Base-by-base conservation (phyloP, 2,888 invertebrate genomes). In the Acanthosepion pharaonis region DNA sequence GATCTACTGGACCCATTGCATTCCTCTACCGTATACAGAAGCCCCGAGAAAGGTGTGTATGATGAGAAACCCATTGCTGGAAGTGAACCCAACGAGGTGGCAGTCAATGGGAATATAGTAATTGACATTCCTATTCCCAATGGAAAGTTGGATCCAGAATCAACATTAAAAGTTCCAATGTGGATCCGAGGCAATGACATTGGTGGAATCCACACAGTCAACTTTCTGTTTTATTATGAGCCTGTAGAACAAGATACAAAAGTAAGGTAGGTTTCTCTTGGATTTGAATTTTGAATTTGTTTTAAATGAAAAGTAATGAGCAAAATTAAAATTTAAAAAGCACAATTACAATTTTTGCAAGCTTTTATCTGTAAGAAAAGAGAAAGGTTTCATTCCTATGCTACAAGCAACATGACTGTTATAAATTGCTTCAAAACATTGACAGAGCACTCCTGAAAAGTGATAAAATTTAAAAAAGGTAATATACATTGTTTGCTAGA, bases 141-240 rank as follows among this genome's bases (percentile, higher is more conserved):
- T n/a, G 96, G 96, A 28, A 94, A 95, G 96, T 97, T 98, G 96
- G 97, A 98, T 96, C 98, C 98, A 94, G 97, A 98, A 95, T 97
- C 98, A 96, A 97, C 98, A 95, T 97, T 98, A 97, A 97, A 97
- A 94, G 97, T 98, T 95, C 97, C 98, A 48, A 97, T 98, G 96
- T 98, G 98, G 98, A 97, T 98, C 49, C 98, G 98, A 96, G 98
- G 98, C 0, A 98, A 98, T 0, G 98, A 98, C 95, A 97, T 97
- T 92, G 98, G 98, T 94, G 98, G 98, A 4, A 97, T 98, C 51
- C 98, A 98, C 96, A 96, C 98, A 9, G 97, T 98, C 92, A 98
- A 98, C 97, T 97, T 98, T 96, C 97, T 98, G 94, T 98, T 98
- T 97, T 98, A 98, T 97, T 98, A 98, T 96, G 98, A 98, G 96